Conservation (phyloP, 2,888 invertebrate genomes). For the Busseola fusca region DNA sequence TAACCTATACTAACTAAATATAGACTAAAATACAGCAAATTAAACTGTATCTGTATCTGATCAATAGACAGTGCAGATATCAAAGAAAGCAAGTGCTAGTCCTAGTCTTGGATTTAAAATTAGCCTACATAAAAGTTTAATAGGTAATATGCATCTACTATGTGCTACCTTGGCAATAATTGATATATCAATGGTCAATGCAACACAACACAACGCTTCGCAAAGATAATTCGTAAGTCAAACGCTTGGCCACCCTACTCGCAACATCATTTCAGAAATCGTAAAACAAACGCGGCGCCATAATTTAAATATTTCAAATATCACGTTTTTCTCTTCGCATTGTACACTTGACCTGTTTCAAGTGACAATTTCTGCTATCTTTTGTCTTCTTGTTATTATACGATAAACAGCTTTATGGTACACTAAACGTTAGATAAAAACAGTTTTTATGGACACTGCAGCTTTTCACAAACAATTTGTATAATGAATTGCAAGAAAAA, state of each 20-base stretch:
- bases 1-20: no score
- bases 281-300: constrained; percentile 58
- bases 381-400: constrained; percentile 47
- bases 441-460: constrained; percentile 48
- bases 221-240: neutral
- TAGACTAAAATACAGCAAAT: no score
- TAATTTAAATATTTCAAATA: constrained; percentile 58
- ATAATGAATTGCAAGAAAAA: constrained; percentile 48
- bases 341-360: constrained; percentile 50
- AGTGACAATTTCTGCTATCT: constrained; percentile 45
- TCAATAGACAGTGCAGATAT: neutral
- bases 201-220: neutral
- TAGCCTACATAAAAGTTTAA: no score
- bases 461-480: constrained; percentile 46
- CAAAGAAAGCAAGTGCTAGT: no score
- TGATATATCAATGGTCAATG: neutral
- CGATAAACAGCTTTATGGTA: constrained; percentile 49
- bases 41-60: no score
- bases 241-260: constrained; percentile 33
- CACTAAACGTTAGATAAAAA: constrained; percentile 48
- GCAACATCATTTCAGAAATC: constrained; percentile 51
- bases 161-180: no score
- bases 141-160: no score
- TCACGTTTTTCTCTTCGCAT: constrained; percentile 47
- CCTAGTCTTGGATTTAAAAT: no score